Evolutionary conservation across 2,113 vertebrate species (phyloP), one percentile per base, ranked within the genome.

Genomic region (Cyprinodon variegatus): DNA sequence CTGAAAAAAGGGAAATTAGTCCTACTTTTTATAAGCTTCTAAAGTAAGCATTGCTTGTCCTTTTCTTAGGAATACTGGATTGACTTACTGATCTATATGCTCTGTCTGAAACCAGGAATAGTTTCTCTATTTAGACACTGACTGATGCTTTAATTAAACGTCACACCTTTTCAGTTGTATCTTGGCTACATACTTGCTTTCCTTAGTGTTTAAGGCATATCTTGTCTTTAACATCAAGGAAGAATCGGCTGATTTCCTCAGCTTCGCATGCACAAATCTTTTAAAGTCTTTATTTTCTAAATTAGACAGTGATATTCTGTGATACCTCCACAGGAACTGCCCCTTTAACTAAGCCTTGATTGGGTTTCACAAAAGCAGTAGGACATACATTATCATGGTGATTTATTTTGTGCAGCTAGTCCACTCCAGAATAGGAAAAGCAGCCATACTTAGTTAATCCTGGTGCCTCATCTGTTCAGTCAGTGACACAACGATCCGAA

Each of bases 1-100:
- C 53, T 61, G 82, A 70, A 12, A 20, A 46, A 1, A 39, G 68
- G 61, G 69, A 70, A 68, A 29, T 39, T 17, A 76, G 82, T 10
- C 82, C 76, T 72, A 75, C 67, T 83, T 86, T 46, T 14, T 63
- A 71, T 36, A 15, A 17, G 2, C 37, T 76, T 76, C n/a, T 36
- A 60, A 70, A 78, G 60, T 61, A 59, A 82, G 68, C n/a, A 39
- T 4, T 64, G 66, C 36, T n/a, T 11, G 14, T 45, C 61, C 20
- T 48, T 20, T 72, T 29, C 29, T 9, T 17, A 67, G 14, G 71
- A 48, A 64, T 57, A 82, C 39, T 36, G 63, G 3, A 40, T 38
- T 7, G 13, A 7, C 62, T 78, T 76, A 65, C 37, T 45, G 57
- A 71, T 59, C n/a, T 22, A 6, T 11, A 8, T 13, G 46, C 68